Base-by-base conservation (phyloP, 92 coral and sea anemone species). In the Parazoanthus swiftii region DNA sequence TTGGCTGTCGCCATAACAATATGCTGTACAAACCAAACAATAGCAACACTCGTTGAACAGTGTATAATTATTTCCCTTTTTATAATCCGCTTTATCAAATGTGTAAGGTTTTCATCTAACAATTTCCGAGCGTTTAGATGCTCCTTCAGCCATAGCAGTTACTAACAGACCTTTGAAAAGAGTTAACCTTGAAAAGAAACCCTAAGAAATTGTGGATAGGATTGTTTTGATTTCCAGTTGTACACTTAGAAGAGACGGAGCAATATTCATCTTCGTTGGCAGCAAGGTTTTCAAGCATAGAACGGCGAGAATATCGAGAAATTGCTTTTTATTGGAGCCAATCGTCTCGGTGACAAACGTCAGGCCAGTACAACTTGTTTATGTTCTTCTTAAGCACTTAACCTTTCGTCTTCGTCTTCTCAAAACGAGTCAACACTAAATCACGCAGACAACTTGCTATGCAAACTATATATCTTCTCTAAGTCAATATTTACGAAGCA, bases 1-100 rank as follows among this genome's bases (percentile, higher is more conserved):
- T 29, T 8, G n/a, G 39, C 82, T 79, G 82, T 79, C 82, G 20
- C 82, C 82, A 79, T 79, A 79, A 48, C 82, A 79, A 79, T 79
- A 79, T 50, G 82, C 5, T 54, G 82, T 25, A 79, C 39, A 79
- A 46, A 79, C 82, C 82, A 79, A 79, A 79, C 67, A 79, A 79
- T 79, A 79, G 66, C 82, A 79, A 23, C 66, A 79, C 35, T 63
- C 82, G 38, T 21, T 29, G 21, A n/a, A 79, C 38, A 51, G 7
- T 13, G 58, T 11, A 77, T 44, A 29, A 79, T 79, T 50, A 25
- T 79, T 35, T 79, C 42, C 82, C 65, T 79, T 79, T 79, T 29
- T 44, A 48, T 7, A n/a, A 23, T 25, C 33, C 16, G 65, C 81
- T 77, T 74, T 77, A 77, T 77, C 18, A 14, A 48, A 79, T 38